These are phyloP conservation scores for Ambastaia sidthimunki DNA, from an alignment of 2,797 vertebrate species.

Conservation along the genomic window DNA sequence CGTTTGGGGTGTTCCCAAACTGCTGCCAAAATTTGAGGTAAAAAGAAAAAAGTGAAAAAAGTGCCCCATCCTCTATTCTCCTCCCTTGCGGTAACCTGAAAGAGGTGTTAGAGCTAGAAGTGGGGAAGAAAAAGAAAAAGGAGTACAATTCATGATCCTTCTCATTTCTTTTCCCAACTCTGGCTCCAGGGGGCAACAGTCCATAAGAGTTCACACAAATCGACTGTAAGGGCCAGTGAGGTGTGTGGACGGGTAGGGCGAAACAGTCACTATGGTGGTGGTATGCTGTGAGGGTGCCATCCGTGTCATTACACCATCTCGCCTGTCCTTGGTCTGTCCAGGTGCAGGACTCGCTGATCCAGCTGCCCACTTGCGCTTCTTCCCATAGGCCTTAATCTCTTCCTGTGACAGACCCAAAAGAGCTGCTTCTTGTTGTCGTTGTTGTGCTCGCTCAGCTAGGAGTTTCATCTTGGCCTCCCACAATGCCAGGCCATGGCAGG, in stretches of 20 bases:
- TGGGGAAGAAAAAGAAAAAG: conserved; percentile 63
- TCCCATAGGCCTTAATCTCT: conserved; percentile 89
- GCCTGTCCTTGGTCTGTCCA: conserved; percentile 86
- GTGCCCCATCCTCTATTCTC: conserved; percentile 59
- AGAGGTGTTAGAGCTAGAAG: conserved; percentile 67
- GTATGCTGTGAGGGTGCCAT: conserved; percentile 88
- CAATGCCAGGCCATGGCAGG: conserved; percentile 91
- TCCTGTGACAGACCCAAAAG: conserved; percentile 89
- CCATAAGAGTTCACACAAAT: conserved; percentile 83
- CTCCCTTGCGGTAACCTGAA: conserved; percentile 63
- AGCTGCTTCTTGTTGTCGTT: conserved; percentile 91
- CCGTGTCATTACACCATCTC: conserved; percentile 81
- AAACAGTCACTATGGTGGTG: conserved; percentile 90
- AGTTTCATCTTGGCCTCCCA: conserved; percentile 99
- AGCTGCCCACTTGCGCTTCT: conserved; percentile 92
- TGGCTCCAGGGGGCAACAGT: conserved; percentile 44
- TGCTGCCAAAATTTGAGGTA: conserved; percentile 96
- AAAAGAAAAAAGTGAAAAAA: conserved; percentile 75
- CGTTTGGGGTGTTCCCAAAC: conserved; percentile 78
- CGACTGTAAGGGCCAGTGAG: conserved; percentile 97
- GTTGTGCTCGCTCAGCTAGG: conserved; percentile 88
- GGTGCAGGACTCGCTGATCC: conserved; percentile 72
- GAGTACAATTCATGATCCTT: conserved; percentile 66
- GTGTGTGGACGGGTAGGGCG: conserved; percentile 95
- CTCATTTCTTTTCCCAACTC: conserved; percentile 63